phyloP scores from a whole-genome alignment of 1,140 invertebrate genomes.

The Zaprionus vittiger region DNA sequence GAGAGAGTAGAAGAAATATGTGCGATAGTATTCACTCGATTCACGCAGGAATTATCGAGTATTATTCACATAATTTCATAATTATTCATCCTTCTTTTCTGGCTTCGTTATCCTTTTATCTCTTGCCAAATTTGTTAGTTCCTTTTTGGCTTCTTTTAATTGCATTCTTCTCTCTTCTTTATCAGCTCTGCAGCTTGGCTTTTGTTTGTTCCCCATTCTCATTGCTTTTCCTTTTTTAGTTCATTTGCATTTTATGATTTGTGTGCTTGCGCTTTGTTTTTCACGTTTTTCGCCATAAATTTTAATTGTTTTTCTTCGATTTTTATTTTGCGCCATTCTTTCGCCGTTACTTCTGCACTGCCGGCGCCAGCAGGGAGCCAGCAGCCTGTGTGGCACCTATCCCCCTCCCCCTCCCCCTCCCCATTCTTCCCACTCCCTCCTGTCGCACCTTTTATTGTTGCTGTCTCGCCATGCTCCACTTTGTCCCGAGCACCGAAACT shows the following conservation, averaged over 20 bases:
- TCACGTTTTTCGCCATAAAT: conserved; percentile 64
- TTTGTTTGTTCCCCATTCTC: conserved; percentile 28
- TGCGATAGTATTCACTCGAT: not conserved
- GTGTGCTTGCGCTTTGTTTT: conserved; percentile 58
- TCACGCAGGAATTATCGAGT: not conserved
- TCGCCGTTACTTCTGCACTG: conserved; percentile 2
- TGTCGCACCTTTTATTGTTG: conserved; percentile 55
- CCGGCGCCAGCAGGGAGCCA: conserved; percentile 22
- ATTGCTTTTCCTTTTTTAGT: conserved; percentile 11
- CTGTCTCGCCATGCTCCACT: conserved; percentile 31
- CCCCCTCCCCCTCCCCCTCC: conserved; percentile 1
- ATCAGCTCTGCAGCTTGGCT: conserved; percentile 14
- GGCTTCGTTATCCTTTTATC: conserved; percentile 11
- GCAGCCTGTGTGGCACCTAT: not conserved
- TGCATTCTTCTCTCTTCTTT: conserved; percentile 14
- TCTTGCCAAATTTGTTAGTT: conserved; percentile 1
- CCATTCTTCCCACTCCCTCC: not conserved
- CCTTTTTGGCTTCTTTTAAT: conserved; percentile 4
- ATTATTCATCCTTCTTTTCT: not conserved
- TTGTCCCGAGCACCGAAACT: conserved; percentile 9
- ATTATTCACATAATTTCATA: conserved; percentile 1
- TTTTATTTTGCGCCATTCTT: conserved; percentile 61
- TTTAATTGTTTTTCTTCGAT: conserved; percentile 81
- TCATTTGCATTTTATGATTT: conserved; percentile 60
- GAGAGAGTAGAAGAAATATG: not conserved